Evolutionary conservation across 2,797 vertebrate species (phyloP).

Genomic region (Austrolebias charrua): DNA sequence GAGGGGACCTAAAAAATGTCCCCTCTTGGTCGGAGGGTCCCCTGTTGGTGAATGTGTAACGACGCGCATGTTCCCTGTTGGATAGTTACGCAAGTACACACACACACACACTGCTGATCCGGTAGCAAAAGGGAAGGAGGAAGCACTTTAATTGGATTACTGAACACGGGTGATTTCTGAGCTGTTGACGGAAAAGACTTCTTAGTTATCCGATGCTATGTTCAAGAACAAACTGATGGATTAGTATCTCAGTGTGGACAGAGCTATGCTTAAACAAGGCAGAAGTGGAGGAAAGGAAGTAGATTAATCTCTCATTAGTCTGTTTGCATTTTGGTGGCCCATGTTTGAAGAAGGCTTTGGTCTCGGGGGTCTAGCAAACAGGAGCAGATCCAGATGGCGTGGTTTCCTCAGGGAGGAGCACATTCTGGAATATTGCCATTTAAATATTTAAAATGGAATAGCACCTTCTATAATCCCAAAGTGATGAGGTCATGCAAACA

Average conservation of each 20-base stretch:
- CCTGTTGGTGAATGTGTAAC: too few relatives aligned
- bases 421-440: conserved; percentile 52
- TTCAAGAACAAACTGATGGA: conserved; percentile 73
- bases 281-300: conserved; percentile 50
- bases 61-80: too few relatives aligned
- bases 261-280: conserved; percentile 67
- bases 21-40: too few relatives aligned
- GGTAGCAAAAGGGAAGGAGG: conserved; percentile 43
- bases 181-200: conserved; percentile 59
- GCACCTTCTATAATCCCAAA: conserved; percentile 52
- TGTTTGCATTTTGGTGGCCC: conserved; percentile 64
- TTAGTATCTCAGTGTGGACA: conserved; percentile 65
- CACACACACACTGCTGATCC: too few relatives aligned
- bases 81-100: too few relatives aligned
- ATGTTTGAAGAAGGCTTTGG: conserved; percentile 67
- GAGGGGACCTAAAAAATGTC: too few relatives aligned
- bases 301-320: conserved; percentile 72
- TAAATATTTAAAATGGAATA: conserved; percentile 54
- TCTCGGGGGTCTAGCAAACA: conserved; percentile 50
- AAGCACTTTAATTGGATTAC: conserved; percentile 73
- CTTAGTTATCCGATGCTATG: conserved; percentile 47
- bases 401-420: conserved; percentile 51
- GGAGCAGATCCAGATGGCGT: conserved; percentile 57
- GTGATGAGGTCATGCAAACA: conserved; percentile 30
- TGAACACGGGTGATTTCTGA: conserved; percentile 47